phyloP scores from a whole-genome alignment of 2,113 vertebrate genomes.

The Trematomus loennbergii region DNA sequence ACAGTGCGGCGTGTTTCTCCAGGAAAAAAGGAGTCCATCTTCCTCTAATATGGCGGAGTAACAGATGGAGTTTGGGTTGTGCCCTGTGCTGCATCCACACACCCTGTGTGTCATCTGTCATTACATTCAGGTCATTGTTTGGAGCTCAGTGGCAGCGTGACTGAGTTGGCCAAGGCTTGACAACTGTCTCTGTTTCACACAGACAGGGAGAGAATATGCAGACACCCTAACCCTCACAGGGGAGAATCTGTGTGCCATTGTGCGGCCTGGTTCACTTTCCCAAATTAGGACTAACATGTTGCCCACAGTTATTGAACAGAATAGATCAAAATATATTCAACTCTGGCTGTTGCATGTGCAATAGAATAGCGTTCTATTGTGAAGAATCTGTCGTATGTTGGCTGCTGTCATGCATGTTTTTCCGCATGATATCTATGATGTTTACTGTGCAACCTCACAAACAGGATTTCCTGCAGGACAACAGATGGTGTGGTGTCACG shows the following conservation, averaged over 20 bases:
- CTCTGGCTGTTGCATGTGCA: neutral
- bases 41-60: constrained; percentile 50
- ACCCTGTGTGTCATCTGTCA: constrained; percentile 78
- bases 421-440: constrained; percentile 17
- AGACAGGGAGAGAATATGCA: constrained; percentile 53
- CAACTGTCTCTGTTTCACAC: constrained; percentile 72
- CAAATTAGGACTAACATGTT: constrained; percentile 45
- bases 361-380: neutral
- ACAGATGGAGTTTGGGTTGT: constrained; percentile 76
- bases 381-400: constrained; percentile 17
- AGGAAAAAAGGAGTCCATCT: constrained; percentile 10
- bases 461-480: constrained; percentile 25
- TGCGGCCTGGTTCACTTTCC: constrained; percentile 39
- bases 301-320: constrained; percentile 17
- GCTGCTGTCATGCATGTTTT: constrained; percentile 26
- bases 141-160: constrained; percentile 75
- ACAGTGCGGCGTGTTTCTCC: neutral
- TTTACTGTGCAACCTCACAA: constrained; percentile 27
- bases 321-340: neutral
- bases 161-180: constrained; percentile 78
- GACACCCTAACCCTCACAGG: constrained; percentile 33
- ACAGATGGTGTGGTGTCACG: constrained; percentile 12
- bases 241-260: constrained; percentile 22
- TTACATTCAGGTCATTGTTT: constrained; percentile 82
- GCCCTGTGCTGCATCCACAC: constrained; percentile 60